These are phyloP conservation scores for Lordiphosa collinella DNA, from an alignment of 1,140 invertebrate species.

Conservation along the genomic window DNA sequence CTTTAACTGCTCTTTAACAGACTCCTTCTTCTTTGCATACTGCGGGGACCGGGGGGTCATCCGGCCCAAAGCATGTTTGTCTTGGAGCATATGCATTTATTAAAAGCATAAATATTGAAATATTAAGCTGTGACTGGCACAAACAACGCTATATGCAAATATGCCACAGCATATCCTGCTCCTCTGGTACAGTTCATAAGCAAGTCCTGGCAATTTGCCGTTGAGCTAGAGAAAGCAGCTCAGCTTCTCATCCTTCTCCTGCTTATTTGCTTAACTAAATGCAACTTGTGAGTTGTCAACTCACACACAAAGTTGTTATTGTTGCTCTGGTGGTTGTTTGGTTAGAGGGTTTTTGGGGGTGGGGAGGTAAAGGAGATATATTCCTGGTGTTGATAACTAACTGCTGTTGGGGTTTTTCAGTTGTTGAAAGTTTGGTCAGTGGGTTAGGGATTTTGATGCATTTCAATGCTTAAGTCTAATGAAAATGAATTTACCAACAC, in stretches of 20 bases:
- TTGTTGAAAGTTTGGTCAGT: too few species aligned
- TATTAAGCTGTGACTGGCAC: conserved; percentile 74
- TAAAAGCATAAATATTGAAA: conserved; percentile 78
- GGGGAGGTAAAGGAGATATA: too few species aligned
- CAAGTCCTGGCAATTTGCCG: conserved; percentile 49
- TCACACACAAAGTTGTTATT: conserved; percentile 45
- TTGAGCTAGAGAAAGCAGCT: neutral
- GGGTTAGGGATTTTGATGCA: too few species aligned
- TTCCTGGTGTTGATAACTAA: too few species aligned
- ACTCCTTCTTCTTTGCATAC: too few species aligned
- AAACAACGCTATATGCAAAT: conserved; percentile 58
- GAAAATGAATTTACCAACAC: too few species aligned
- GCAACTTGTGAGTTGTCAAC: conserved; percentile 73
- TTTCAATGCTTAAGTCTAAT: too few species aligned
- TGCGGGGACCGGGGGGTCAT: too few species aligned
- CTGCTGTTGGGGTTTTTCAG: too few species aligned
- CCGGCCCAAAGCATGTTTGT: conserved; percentile 38
- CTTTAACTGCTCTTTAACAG: too few species aligned
- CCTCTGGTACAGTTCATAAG: conserved; percentile 4
- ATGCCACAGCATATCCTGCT: conserved; percentile 3
- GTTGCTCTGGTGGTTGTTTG: neutral
- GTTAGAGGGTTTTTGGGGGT: neutral
- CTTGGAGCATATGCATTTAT: conserved; percentile 71
- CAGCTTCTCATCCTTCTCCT: conserved; percentile 3
- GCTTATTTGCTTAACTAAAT: conserved; percentile 74